Base-by-base conservation (phyloP, 2,113 vertebrate species). In the Corythoichthys haematopterus region DNA sequence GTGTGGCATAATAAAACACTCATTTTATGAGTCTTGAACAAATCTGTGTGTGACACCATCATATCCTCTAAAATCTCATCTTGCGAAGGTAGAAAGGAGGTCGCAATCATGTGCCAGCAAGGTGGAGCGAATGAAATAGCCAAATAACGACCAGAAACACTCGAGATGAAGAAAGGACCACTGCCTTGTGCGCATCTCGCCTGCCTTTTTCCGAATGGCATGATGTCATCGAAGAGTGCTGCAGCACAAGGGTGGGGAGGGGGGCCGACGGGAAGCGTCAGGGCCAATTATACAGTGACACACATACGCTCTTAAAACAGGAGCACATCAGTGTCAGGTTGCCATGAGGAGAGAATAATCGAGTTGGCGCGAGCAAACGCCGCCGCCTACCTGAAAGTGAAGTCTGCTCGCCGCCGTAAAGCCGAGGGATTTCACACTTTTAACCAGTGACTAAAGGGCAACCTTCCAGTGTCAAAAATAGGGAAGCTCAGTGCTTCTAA, bases 381-480 rank as follows among this genome's bases (percentile, higher is more conserved):
- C 14, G 70, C 78, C 79, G 80, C 85, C 86, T 84, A 85, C 85
- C 84, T 87, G 78, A 65, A 81, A 75, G 80, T 74, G 70, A 77
- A 76, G 68, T 80, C 76, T 86, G 76, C 75, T 16, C 16, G 48
- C 72, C 67, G 43, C 70, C 62, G 72, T 72, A 71, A 57, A 80
- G 77, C 80, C 61, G 77, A 67, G 63, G 62, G 79, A 86, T 81
- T 83, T 85, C 82, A 84, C 86, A 87, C 81, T 82, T 57, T 84
- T 60, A 82, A 88, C 82, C 83, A 65, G 74, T 16, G 70, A 82
- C 81, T 84, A 81, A 88, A 85, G 75, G 82, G 66, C 72, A 75
- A 83, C 80, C 71, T 82, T 84, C 74, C 80, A 81, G 80, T 75
- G 69, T 87, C 83, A 82, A 71, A 86, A 86, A 83, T 82, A 82